A percentile compares a stretch with the other conserved stretches of the same genome.
These are phyloP conservation scores for Microctenopoma stevenorrisi DNA, from an alignment of 2,797 vertebrate genomes.

Conservation along the genomic window DNA sequence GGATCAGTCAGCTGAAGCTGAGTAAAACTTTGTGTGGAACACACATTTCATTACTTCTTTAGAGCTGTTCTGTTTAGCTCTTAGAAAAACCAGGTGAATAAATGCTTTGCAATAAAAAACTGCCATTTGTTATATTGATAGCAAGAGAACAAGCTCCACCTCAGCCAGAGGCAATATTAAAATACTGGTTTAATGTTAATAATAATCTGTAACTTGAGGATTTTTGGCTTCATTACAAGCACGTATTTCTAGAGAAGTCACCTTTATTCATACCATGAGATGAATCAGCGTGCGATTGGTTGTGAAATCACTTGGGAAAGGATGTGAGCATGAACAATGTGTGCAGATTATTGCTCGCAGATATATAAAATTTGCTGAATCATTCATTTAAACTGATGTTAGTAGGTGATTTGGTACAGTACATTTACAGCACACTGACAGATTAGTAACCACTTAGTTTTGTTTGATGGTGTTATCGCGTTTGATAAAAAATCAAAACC, in stretches of 20 bases:
- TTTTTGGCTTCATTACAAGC: neutral
- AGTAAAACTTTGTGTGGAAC: neutral
- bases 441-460: too few species aligned
- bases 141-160: neutral
- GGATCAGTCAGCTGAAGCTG: neutral
- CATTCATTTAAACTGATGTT: neutral
- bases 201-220: neutral
- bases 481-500: constrained; percentile 5
- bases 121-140: neutral
- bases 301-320: neutral
- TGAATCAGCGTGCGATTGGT: neutral
- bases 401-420: neutral
- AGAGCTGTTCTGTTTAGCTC: neutral
- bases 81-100: constrained; percentile 6
- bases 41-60: neutral
- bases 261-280: neutral
- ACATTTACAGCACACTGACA: too few species aligned
- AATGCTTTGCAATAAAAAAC: neutral
- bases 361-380: neutral
- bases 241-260: neutral
- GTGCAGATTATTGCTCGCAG: too few species aligned
- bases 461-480: neutral
- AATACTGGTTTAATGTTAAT: neutral
- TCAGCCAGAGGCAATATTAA: neutral
- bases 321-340: neutral